Base-by-base conservation (phyloP, 1,140 invertebrate species). In the Drosophila ananassae region DNA sequence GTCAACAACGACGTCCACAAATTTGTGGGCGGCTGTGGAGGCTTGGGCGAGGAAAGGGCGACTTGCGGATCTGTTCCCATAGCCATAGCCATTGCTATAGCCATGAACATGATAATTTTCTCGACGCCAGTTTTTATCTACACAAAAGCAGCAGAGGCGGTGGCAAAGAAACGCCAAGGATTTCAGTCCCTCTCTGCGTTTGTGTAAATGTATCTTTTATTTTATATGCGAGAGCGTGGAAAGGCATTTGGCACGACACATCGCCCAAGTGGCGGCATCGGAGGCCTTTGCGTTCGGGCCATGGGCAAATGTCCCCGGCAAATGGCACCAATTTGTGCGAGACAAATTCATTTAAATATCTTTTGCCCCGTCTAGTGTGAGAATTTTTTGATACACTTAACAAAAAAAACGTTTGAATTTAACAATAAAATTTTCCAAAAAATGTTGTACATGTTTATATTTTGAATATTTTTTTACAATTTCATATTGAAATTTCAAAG, bases 341-440 rank as follows among this genome's bases (percentile, higher is more conserved):
- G 83, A 89, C 83, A 89, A 89, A 89, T 89, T 89, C 83, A 89
- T 89, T 89, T 89, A 89, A 89, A 89, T 89, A 89, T 89, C 78
- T 74, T 87, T 77, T 47, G 52, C 48, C 54, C 56, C 55, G 37
- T 34, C 59, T 50, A 57, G 73, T 59, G 53, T 75, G 53, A 22
- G 52, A 32, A 17, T 55, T 22, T 25, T 25, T 54, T 3, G 10
- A 22, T 22, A 54, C 63, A 67, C 60, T 67, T 25, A 2, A 28
- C 64, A 66, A 2, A 28, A 67, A 66, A 4, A 13, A 22, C 3
- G 8, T 28, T 28, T 28, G 25, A 28, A 6, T 28, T 28, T 5
- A 28, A 4, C 25, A 7, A 7, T 28, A 28, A 2, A 28, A 6
- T 28, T 28, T 28, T n/a, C n/a, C n/a, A n/a, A n/a, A n/a, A n/a